phyloP scores from a whole-genome alignment of 1,140 invertebrate species.

The Euura lappo region DNA sequence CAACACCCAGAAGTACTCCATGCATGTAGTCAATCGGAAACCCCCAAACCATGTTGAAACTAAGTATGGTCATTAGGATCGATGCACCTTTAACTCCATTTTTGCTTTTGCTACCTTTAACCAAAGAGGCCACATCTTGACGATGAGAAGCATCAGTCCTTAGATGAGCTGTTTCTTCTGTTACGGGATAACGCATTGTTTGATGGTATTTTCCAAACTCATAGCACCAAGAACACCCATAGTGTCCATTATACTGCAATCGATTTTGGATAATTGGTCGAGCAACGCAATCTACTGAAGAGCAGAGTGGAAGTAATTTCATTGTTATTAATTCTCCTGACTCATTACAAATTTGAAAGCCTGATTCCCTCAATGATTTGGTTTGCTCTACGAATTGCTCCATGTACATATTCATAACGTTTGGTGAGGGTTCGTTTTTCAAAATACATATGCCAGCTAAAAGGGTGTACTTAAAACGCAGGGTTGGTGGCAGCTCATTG shows the following conservation, averaged over 20 bases:
- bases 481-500: conserved; percentile 24
- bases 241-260: not conserved
- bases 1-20: conserved; percentile 13
- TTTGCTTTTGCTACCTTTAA: conserved; percentile 10
- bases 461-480: conserved; percentile 20
- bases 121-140: conserved; percentile 25
- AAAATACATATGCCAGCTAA: conserved; percentile 24
- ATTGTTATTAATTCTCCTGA: not conserved
- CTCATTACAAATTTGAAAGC: not conserved
- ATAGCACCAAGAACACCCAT: not conserved
- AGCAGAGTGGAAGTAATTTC: not conserved
- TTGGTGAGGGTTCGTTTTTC: conserved; percentile 7
- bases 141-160: conserved; percentile 26
- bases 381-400: not conserved
- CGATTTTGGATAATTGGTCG: not conserved
- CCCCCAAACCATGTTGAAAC: conserved; percentile 32
- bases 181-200: conserved; percentile 9
- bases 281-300: not conserved
- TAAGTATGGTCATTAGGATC: conserved; percentile 13
- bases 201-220: not conserved
- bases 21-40: conserved; percentile 38
- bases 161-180: conserved; percentile 12
- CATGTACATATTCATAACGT: not conserved
- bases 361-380: not conserved
- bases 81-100: not conserved